phyloP scores from a whole-genome alignment of 2,888 invertebrate genomes.

The Agrochola lychnidis region DNA sequence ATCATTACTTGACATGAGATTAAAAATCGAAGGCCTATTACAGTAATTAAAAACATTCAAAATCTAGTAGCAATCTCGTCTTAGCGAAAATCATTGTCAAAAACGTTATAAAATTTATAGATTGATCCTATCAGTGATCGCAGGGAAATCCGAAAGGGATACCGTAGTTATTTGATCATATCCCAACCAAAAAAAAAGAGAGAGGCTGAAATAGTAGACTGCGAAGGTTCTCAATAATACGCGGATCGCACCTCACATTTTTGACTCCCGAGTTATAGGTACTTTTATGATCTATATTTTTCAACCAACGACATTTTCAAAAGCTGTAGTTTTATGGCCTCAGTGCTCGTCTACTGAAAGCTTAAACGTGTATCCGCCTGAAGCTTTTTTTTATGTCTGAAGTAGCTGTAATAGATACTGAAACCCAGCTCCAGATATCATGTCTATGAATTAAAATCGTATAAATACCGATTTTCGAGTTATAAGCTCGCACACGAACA shows the following conservation, averaged over 20 bases:
- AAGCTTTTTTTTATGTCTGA: constrained; percentile 22
- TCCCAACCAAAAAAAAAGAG: too few relatives aligned
- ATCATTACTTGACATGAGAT: background rate
- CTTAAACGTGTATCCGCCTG: constrained; percentile 33
- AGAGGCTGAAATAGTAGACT: background rate
- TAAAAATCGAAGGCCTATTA: background rate
- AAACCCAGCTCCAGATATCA: background rate
- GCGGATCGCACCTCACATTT: background rate
- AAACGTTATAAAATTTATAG: too few relatives aligned
- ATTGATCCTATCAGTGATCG: too few relatives aligned
- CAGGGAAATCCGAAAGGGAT: too few relatives aligned
- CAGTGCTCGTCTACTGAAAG: constrained; percentile 35
- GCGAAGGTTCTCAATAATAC: background rate
- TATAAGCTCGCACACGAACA: background rate
- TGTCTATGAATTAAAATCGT: background rate
- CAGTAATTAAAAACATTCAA: background rate
- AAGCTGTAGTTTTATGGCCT: constrained; percentile 8
- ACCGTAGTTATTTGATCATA: too few relatives aligned
- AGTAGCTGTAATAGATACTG: background rate
- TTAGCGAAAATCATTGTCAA: background rate
- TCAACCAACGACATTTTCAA: background rate
- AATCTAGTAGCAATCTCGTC: background rate
- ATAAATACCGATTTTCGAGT: background rate
- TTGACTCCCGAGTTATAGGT: background rate
- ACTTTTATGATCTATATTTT: background rate